A percentile compares a stretch with the other conserved stretches of the same genome.
These are phyloP conservation scores for Chamaea fasciata DNA, from an alignment of 2,113 vertebrate genomes.

Conservation along the genomic window DNA sequence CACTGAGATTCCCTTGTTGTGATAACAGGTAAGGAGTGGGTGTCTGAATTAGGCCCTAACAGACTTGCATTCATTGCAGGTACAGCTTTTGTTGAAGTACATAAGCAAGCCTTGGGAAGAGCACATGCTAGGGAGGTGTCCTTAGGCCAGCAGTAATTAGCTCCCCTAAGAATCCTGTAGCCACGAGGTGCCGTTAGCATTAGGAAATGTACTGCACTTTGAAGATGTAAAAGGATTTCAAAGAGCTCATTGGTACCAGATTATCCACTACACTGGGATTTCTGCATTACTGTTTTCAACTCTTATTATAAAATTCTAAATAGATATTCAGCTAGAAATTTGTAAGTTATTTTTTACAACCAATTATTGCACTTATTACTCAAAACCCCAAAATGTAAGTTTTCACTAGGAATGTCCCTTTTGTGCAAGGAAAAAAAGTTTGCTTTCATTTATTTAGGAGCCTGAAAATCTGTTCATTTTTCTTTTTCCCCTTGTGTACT, in stretches of 20 bases:
- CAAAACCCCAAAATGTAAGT: neutral
- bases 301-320: neutral
- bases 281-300: neutral
- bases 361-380: neutral
- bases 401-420: neutral
- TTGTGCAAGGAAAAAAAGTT: neutral
- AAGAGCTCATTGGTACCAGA: neutral
- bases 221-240: neutral
- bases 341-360: neutral
- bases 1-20: neutral
- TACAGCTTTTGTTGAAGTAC: neutral
- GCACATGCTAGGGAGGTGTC: neutral
- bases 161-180: neutral
- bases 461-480: neutral
- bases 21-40: neutral
- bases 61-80: neutral
- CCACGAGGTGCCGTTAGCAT: neutral
- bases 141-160: constrained; percentile 3
- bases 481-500: neutral
- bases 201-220: neutral
- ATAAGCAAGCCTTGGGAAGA: neutral
- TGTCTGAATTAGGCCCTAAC: neutral
- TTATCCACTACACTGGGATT: neutral
- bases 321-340: neutral
- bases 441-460: neutral